A percentile compares a stretch with the other conserved stretches of the same genome.
Evolutionary conservation across 1,140 invertebrate species (phyloP).

Genomic region (Chionoecetes opilio): DNA sequence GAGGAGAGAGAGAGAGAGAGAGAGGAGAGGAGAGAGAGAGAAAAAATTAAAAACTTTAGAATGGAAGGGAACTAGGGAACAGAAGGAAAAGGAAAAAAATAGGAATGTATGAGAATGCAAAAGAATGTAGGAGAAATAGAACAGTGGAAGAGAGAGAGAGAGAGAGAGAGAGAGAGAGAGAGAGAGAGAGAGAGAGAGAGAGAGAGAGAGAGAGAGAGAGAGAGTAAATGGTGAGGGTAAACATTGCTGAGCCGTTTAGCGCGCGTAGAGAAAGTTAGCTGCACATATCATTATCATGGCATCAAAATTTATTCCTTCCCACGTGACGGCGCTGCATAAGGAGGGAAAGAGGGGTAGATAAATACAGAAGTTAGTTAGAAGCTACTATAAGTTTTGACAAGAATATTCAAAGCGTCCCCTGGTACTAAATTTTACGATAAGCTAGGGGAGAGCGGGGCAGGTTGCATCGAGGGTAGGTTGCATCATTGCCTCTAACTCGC

Average conservation of each 20-base stretch:
- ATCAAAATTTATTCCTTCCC: neutral
- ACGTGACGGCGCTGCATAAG: neutral
- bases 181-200: neutral
- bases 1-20: too few relatives aligned
- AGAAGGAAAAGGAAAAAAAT: too few relatives aligned
- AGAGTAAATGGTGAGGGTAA: neutral
- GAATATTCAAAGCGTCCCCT: too few relatives aligned
- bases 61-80: too few relatives aligned
- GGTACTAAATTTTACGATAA: too few relatives aligned
- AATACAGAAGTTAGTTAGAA: neutral
- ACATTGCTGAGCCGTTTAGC: conserved; percentile 27
- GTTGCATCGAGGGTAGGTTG: too few relatives aligned
- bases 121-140: neutral
- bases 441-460: too few relatives aligned
- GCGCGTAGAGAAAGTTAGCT: neutral
- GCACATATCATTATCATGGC: neutral
- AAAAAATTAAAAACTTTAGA: too few relatives aligned
- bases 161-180: neutral
- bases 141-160: neutral
- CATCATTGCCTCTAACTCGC: too few relatives aligned
- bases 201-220: conserved; percentile 31
- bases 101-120: neutral
- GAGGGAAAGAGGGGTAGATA: neutral
- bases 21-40: too few relatives aligned
- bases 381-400: too few relatives aligned